These are phyloP conservation scores for Julus scandinavius DNA, from an alignment of 2,888 invertebrate species.

Conservation along the genomic window DNA sequence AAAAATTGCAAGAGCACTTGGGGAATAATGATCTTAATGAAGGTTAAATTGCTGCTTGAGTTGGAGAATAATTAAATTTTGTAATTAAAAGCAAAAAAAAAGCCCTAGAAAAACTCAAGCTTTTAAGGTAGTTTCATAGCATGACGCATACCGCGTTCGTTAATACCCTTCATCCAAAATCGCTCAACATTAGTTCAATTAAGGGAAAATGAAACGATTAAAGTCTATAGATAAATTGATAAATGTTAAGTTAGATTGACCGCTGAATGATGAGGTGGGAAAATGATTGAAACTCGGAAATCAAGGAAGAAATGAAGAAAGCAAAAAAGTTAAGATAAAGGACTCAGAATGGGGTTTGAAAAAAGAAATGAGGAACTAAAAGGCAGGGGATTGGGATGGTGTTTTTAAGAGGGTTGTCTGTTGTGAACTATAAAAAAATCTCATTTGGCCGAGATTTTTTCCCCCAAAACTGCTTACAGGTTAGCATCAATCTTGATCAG, in stretches of 20 bases:
- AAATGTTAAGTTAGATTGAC: constrained; percentile 13
- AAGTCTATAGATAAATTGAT: not conserved
- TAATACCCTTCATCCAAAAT: not conserved
- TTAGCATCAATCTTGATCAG: constrained; percentile 42
- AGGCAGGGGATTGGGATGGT: not conserved
- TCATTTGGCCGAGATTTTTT: constrained; percentile 20
- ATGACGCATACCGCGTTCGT: not conserved
- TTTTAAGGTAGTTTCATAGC: not conserved
- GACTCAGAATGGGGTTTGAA: not conserved
- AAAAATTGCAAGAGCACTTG: too few species aligned
- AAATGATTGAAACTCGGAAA: constrained; percentile 23
- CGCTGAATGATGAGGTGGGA: constrained; percentile 8
- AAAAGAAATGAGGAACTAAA: not conserved
- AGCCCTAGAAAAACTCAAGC: not conserved
- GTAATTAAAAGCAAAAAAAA: not conserved
- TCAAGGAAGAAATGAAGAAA: not conserved
- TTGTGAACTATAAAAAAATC: constrained; percentile 1
- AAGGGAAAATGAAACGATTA: constrained; percentile 22
- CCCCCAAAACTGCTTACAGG: constrained; percentile 9
- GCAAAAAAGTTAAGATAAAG: constrained; percentile 18
- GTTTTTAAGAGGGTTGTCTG: not conserved
- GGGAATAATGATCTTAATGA: not conserved
- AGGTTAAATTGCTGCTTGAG: not conserved
- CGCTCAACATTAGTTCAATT: constrained; percentile 4
- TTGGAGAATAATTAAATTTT: not conserved